Conservation (phyloP, 2,888 invertebrate species). For the Flabesymbios commensalis region DNA sequence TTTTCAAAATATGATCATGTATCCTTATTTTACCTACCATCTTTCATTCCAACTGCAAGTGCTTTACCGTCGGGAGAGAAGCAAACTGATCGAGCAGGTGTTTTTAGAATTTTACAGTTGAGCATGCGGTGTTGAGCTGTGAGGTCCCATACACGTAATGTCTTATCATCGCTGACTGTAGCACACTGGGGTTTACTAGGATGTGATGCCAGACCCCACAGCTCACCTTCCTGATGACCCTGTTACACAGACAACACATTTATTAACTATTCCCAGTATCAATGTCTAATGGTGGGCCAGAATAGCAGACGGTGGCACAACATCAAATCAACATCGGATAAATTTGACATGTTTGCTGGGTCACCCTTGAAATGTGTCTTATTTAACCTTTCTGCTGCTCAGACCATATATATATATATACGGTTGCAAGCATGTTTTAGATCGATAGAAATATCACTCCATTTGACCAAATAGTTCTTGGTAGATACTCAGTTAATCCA, state of each 20-base stretch:
- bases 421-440: too few relatives aligned
- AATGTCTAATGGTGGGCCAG: background rate
- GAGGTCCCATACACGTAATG: slow-evolving; percentile 60
- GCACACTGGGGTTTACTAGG: slow-evolving; percentile 55
- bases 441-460: too few relatives aligned
- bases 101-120: slow-evolving; percentile 52
- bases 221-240: slow-evolving; percentile 62
- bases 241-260: slow-evolving; percentile 31
- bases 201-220: slow-evolving; percentile 62
- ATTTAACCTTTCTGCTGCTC: too few relatives aligned
- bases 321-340: background rate
- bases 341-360: background rate
- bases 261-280: background rate
- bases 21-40: slow-evolving; percentile 57
- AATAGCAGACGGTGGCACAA: background rate
- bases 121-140: slow-evolving; percentile 47
- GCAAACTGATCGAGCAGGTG: slow-evolving; percentile 56
- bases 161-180: slow-evolving; percentile 62
- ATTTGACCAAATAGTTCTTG: too few relatives aligned
- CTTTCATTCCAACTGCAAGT: slow-evolving; percentile 61
- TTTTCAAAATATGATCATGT: too few relatives aligned
- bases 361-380: background rate
- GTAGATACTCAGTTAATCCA: too few relatives aligned
- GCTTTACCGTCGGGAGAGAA: slow-evolving; percentile 60
- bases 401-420: too few relatives aligned